Base-by-base conservation (phyloP, 2,113 vertebrate genomes). In the Euleptes europaea region DNA sequence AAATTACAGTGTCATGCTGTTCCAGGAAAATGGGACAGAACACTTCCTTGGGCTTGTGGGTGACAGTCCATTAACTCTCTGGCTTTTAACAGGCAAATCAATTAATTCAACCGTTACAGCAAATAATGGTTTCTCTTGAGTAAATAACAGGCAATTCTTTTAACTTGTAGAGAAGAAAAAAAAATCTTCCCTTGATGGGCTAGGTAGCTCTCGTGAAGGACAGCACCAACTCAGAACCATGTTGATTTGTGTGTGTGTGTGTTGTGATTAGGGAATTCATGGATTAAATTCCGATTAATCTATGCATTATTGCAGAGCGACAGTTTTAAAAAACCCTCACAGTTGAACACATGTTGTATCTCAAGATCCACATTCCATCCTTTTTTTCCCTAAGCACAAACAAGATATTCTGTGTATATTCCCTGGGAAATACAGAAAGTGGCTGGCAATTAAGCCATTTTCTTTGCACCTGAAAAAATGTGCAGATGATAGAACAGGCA, bases 401-500 rank as follows among this genome's bases (percentile, higher is more conserved):
- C 73, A 75, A 90, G 84, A 31, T 63, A n/a, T 84, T 90, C 89
- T 90, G 84, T 91, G 88, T 84, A 93, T 94, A 90, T 73, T 85
- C 42, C 65, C 42, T 84, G 77, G 78, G 47, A 88, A 91, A 92
- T 84, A 72, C 88, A 90, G 82, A 54, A 94, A 95, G 91, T 69
- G 7, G 86, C 91, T 93, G 93, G 91, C 94, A 96, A 95, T 96
- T 84, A 95, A 95, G 93, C 90, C 78, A 85, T 94, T 96, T 96
- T 92, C 51, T 90, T 94, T 95, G 95, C 97, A 96, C 76, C 91
- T 97, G 97, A 97, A 95, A 96, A 96, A 96, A 97, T 28, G 97
- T 97, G 97, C 93, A 95, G 96, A 95, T 97, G 97, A 98, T 87
- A 96, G 96, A 95, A 94, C 94, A 95, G 97, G 95, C 97, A 96